Evolutionary conservation across 2,113 vertebrate genomes (phyloP), one percentile per base, ranked within the genome.

Genomic region (Chaetops frenatus): DNA sequence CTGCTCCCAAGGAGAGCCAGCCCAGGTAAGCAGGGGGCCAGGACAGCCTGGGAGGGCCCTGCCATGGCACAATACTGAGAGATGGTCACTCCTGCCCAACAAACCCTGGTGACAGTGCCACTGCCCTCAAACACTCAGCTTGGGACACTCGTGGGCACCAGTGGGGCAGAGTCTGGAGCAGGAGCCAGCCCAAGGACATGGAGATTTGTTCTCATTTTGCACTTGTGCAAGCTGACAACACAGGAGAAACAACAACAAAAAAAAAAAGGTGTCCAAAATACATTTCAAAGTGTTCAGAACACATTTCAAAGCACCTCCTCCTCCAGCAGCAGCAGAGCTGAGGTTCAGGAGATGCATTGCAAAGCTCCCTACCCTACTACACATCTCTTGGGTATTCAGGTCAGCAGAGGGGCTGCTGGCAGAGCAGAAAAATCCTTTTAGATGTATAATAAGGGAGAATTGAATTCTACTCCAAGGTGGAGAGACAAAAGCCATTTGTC

Each of bases 401-500:
- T 72, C 94, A 88, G 80, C 13, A 58, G 62, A 76, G 47, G 66
- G 62, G 65, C 79, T 42, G 72, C 69, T 91, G 77, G 19, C 7
- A 19, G 33, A 70, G 81, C 31, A 71, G 62, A 81, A 69, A 61
- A 45, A 57, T 44, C 67, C 45, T 84, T 79, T 77, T 22, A 81
- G 62, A 71, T 90, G 25, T 17, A 3, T 71, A 85, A 86, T 77
- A n/a, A 22, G 31, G 72, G 42, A 61, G 70, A 94, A 94, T 88
- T 79, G 69, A 86, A 95, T 95, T 84, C 87, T 86, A 38, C 70
- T 94, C 40, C 70, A 60, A 65, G 82, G 69, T 33, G 72, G 70
- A 14, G 71, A 50, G 62, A 38, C 74, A 87, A 35, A 28, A 92
- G 73, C 60, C 69, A 70, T 95, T 96, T 90, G 65, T 94, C 96